These are phyloP conservation scores for Marasmarcha lunaedactyla DNA, from an alignment of 2,888 invertebrate species.

Conservation along the genomic window DNA sequence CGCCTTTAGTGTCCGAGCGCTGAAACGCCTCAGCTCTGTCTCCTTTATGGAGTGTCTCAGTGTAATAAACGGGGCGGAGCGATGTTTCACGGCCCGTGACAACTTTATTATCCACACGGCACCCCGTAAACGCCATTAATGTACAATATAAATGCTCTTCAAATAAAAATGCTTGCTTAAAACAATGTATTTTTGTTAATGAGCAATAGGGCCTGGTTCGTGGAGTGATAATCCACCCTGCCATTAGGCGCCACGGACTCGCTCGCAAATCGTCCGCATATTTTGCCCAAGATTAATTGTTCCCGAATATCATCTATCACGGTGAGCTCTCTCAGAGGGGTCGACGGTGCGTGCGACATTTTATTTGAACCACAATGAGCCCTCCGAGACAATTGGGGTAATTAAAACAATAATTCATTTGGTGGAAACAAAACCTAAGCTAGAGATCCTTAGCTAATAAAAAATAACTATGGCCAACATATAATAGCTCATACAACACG, in stretches of 20 bases:
- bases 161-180: not conserved
- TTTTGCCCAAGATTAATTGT: slow-evolving; percentile 70
- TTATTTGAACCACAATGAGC: slow-evolving; percentile 57
- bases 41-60: slow-evolving; percentile 56
- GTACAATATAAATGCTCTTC: not conserved
- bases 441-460: not conserved
- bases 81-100: no score
- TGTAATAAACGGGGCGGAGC: slow-evolving; percentile 46
- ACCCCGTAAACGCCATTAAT: not conserved
- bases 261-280: slow-evolving; percentile 70
- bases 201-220: slow-evolving; percentile 29
- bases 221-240: slow-evolving; percentile 58
- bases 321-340: slow-evolving; percentile 60
- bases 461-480: no score
- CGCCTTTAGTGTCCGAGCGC: slow-evolving; percentile 60
- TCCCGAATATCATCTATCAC: slow-evolving; percentile 70
- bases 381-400: slow-evolving; percentile 42
- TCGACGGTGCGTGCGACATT: slow-evolving; percentile 63
- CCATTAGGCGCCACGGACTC: slow-evolving; percentile 67
- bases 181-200: slow-evolving; percentile 41
- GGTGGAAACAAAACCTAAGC: slow-evolving; percentile 25
- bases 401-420: slow-evolving; percentile 38
- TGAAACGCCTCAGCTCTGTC: slow-evolving; percentile 22
- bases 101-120: no score
- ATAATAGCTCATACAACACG: not conserved